Evolutionary conservation across 2,888 invertebrate genomes (phyloP).

Genomic region (Hirtodrosophila duncani): DNA sequence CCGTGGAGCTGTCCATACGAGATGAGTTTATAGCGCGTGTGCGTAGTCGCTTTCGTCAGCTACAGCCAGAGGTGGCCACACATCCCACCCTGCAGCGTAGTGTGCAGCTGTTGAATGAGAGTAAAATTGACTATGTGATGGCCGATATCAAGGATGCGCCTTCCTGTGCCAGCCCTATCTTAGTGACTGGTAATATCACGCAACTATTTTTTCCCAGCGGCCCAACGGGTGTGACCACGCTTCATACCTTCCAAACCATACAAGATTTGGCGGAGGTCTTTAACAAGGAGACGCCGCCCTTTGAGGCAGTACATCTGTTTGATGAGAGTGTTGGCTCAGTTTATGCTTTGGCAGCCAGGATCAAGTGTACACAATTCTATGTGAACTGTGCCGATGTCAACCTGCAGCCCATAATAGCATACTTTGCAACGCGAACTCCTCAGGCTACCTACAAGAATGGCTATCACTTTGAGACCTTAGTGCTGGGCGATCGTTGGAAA

Average conservation of each 20-base stretch:
- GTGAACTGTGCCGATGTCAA: constrained; percentile 70
- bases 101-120: constrained; percentile 29
- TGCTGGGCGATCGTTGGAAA: constrained; percentile 36
- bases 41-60: constrained; percentile 48
- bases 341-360: constrained; percentile 59
- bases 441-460: constrained; percentile 50
- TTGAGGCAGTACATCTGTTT: constrained; percentile 62
- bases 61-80: constrained; percentile 38
- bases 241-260: constrained; percentile 65
- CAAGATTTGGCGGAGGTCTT: constrained; percentile 55
- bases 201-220: constrained; percentile 52
- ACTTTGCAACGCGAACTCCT: constrained; percentile 14
- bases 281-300: constrained; percentile 43
- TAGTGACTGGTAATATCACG: constrained; percentile 63
- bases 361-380: constrained; percentile 56
- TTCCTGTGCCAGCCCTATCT: constrained; percentile 43
- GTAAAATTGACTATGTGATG: constrained; percentile 46
- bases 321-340: constrained; percentile 64
- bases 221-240: constrained; percentile 51
- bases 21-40: constrained; percentile 60
- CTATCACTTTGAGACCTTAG: constrained; percentile 72
- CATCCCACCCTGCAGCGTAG: constrained; percentile 37
- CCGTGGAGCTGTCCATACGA: constrained; percentile 67
- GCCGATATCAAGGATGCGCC: constrained; percentile 36
- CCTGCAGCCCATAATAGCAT: constrained; percentile 38